Percentiles rank a stretch among this genome's conserved stretches.
These are phyloP conservation scores for Conomelus anceps DNA, from an alignment of 2,888 invertebrate genomes.

Conservation along the genomic window DNA sequence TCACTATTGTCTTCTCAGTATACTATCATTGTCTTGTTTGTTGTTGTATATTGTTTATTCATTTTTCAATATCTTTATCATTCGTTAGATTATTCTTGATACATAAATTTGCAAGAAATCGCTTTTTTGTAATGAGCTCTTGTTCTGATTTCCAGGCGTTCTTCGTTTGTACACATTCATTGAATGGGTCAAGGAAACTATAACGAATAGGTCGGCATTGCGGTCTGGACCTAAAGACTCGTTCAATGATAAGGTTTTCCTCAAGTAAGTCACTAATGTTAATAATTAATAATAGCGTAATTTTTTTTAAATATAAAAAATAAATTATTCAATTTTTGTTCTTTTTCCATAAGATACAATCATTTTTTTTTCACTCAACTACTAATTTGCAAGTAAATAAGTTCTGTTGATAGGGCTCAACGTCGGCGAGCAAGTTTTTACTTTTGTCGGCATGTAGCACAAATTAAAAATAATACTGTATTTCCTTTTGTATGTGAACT, in stretches of 20 bases:
- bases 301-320: neutral
- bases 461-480: too few relatives aligned
- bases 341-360: neutral
- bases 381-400: too few relatives aligned
- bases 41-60: too few relatives aligned
- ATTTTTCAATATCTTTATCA: neutral
- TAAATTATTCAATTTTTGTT: neutral
- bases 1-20: neutral
- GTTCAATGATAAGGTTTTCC: slow-evolving; percentile 84
- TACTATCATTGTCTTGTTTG: too few relatives aligned
- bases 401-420: too few relatives aligned
- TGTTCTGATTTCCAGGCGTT: slow-evolving; percentile 53
- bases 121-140: neutral
- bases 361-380: neutral
- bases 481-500: neutral
- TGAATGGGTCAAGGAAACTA: slow-evolving; percentile 92
- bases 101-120: too few relatives aligned
- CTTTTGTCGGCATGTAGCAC: too few relatives aligned
- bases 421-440: too few relatives aligned
- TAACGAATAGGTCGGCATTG: slow-evolving; percentile 52
- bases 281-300: neutral
- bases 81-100: too few relatives aligned
- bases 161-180: slow-evolving; percentile 88
- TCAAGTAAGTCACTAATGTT: slow-evolving; percentile 42
- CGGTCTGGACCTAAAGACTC: slow-evolving; percentile 52